These are phyloP conservation scores for Oceanites oceanicus DNA, from an alignment of 2,113 vertebrate species.

Conservation along the genomic window DNA sequence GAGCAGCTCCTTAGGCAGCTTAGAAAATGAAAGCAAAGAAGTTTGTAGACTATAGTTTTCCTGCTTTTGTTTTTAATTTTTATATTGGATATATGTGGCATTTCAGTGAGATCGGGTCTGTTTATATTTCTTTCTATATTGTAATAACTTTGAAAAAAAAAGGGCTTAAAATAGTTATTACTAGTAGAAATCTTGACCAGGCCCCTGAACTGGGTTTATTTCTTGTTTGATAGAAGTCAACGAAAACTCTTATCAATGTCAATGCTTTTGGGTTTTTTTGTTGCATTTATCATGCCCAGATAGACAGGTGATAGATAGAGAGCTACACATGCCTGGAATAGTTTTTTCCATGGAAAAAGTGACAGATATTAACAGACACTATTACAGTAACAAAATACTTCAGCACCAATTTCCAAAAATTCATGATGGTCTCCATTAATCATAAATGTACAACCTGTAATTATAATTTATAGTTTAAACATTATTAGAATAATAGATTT, in stretches of 20 bases:
- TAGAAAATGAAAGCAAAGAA: conserved; percentile 1
- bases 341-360: not conserved
- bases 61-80: conserved; percentile 7
- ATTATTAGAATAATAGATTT: not conserved
- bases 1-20: not conserved
- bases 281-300: conserved; percentile 1
- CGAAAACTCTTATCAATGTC: conserved; percentile 6
- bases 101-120: not conserved
- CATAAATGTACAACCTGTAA: not conserved
- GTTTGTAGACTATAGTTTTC: not conserved
- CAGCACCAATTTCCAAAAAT: not conserved
- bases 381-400: not conserved
- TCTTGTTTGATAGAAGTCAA: not conserved
- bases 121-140: not conserved
- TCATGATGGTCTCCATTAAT: conserved; percentile 15
- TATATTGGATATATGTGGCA: not conserved
- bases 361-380: not conserved
- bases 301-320: conserved; percentile 33
- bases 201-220: not conserved
- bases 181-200: not conserved
- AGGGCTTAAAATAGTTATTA: not conserved
- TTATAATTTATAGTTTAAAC: not conserved
- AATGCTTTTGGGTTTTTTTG: not conserved
- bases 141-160: not conserved
- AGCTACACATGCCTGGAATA: not conserved